Conservation (phyloP, 2,797 vertebrate species). For the Myotis findleyi region DNA sequence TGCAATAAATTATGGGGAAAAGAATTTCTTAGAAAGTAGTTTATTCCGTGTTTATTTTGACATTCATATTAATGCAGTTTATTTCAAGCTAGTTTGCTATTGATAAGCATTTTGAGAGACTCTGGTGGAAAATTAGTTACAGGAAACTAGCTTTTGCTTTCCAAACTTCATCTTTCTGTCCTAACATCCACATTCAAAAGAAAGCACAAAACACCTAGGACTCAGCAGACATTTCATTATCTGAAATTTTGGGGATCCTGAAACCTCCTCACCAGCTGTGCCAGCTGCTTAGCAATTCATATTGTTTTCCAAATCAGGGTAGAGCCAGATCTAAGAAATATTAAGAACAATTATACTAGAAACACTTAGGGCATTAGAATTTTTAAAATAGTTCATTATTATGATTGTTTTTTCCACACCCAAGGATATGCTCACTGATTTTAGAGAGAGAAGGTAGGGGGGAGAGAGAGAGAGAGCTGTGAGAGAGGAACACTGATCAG, state of each 20-base stretch:
- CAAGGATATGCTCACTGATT: background rate
- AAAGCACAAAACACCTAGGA: background rate
- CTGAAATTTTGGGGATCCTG: background rate
- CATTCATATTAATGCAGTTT: background rate
- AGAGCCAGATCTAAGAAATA: background rate
- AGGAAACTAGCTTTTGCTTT: constrained; percentile 30
- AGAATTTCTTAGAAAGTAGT: background rate
- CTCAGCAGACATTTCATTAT: background rate
- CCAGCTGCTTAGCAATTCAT: background rate
- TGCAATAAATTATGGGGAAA: constrained; percentile 15
- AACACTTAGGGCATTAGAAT: constrained; percentile 2
- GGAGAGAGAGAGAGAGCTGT: background rate
- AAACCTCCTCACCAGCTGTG: background rate
- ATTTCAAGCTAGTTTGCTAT: constrained; percentile 25
- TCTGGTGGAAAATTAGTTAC: background rate
- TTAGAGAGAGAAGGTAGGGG: background rate
- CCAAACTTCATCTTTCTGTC: background rate
- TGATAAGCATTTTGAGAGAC: constrained; percentile 18
- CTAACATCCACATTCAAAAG: background rate
- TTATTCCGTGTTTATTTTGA: constrained; percentile 15
- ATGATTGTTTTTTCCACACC: background rate
- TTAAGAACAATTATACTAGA: background rate
- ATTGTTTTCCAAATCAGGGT: background rate
- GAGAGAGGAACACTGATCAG: background rate
- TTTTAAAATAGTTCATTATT: background rate